These are phyloP conservation scores for Tridacna crocea DNA, from an alignment of 2,888 invertebrate species.

Conservation along the genomic window DNA sequence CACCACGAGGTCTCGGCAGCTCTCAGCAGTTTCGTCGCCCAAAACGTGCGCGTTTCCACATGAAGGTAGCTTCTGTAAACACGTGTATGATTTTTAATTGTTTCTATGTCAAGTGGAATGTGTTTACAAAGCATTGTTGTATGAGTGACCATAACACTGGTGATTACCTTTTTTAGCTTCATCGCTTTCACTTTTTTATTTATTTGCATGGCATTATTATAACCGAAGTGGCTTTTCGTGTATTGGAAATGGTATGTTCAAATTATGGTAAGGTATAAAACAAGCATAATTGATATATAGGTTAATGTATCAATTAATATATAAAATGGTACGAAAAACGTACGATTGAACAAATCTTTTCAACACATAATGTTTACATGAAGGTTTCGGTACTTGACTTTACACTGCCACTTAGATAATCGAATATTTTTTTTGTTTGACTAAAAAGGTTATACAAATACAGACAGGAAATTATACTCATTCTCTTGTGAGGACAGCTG, in stretches of 20 bases:
- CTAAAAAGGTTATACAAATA: no score
- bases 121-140: conserved; percentile 20
- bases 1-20: conserved; percentile 53
- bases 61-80: conserved; percentile 46
- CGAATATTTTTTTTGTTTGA: no score
- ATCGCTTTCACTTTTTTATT: conserved; percentile 29
- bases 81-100: conserved; percentile 11
- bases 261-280: no score
- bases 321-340: no score
- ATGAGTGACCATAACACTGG: conserved; percentile 12
- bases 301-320: no score
- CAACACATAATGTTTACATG: no score
- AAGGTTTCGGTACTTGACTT: no score
- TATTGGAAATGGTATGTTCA: background rate
- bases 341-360: no score
- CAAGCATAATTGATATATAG: no score
- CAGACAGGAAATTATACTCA: no score
- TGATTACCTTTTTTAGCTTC: conserved; percentile 34
- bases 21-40: conserved; percentile 53
- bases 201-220: conserved; percentile 40
- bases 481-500: no score
- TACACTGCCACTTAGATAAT: no score
- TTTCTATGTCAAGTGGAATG: background rate
- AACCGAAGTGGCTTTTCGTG: background rate
- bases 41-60: conserved; percentile 50